Evolutionary conservation across 2,113 vertebrate genomes (phyloP).

Genomic region (Myrmophylax atrothorax): DNA sequence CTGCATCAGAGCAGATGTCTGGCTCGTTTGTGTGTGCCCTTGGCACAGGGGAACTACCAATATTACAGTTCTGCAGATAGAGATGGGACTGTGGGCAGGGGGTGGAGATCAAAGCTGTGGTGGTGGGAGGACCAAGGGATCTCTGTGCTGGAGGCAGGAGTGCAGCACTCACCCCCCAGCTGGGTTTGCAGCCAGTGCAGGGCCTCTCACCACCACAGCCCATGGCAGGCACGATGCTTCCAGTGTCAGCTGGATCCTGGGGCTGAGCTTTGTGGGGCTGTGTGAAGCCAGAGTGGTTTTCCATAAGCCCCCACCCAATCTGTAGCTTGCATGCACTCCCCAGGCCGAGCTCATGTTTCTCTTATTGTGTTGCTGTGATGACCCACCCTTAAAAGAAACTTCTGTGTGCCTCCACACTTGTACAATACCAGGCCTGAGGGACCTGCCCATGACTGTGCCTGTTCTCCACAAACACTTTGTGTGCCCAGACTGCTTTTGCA

Average conservation of each 20-base stretch:
- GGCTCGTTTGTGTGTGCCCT: rapidly evolving
- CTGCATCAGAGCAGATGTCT: not conserved
- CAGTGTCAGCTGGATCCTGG: not conserved
- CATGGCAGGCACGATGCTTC: not conserved
- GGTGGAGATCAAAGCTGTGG: not conserved
- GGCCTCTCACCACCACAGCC: not conserved
- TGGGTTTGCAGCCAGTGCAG: not conserved
- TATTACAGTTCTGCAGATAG: not conserved
- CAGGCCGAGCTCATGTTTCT: rapidly evolving
- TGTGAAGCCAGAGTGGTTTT: not conserved
- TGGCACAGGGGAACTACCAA: not conserved
- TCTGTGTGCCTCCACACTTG: not conserved
- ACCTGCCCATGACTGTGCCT: not conserved
- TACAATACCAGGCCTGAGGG: not conserved
- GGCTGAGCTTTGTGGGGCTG: not conserved
- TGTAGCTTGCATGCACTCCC: not conserved
- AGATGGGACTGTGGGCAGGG: not conserved
- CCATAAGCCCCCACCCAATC: not conserved
- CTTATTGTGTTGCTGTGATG: too few relatives aligned
- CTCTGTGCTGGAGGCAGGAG: not conserved
- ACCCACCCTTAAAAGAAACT: not conserved
- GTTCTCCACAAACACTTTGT: not conserved
- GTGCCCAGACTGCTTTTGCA: not conserved
- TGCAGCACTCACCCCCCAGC: not conserved
- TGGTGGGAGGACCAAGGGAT: not conserved